Percentiles rank a stretch among this genome's conserved stretches.
Conservation (phyloP, 2,888 invertebrate genomes). For the Nycteola revayana region DNA sequence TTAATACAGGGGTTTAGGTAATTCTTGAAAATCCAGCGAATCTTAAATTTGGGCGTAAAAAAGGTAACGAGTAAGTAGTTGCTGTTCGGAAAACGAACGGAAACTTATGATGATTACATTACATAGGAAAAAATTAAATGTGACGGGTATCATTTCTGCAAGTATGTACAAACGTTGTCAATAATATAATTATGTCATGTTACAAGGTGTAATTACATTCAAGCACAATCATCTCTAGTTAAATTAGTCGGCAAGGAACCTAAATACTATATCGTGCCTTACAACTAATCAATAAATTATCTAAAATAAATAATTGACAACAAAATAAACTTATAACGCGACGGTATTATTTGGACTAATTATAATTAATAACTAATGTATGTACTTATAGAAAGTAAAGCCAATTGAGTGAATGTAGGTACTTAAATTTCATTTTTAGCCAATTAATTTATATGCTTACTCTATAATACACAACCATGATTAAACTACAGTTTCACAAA, state of each 20-base stretch:
- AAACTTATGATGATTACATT: too few relatives aligned
- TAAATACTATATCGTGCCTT: too few relatives aligned
- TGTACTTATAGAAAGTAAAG: constrained; percentile 15
- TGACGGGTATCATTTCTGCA: too few relatives aligned
- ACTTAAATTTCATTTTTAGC: constrained; percentile 9
- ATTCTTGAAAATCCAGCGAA: too few relatives aligned
- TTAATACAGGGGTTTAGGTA: too few relatives aligned
- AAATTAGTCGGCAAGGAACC: too few relatives aligned
- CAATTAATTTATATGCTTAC: constrained; percentile 15
- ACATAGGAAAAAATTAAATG: too few relatives aligned
- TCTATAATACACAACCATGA: constrained; percentile 31
- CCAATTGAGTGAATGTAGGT: constrained; percentile 12
- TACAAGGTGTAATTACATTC: neutral
- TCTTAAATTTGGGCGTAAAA: too few relatives aligned
- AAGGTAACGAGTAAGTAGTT: too few relatives aligned
- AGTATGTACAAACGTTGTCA: too few relatives aligned
- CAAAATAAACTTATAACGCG: constrained; percentile 24
- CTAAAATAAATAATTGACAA: constrained; percentile 37
- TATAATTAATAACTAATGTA: constrained; percentile 17
- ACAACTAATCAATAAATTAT: constrained; percentile 15
- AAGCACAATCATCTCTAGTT: too few relatives aligned
- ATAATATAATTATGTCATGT: constrained; percentile 1
- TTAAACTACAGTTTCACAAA: constrained; percentile 26
- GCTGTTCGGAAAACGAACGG: too few relatives aligned
- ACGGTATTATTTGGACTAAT: constrained; percentile 15